Conservation (phyloP, 1,140 invertebrate genomes). For the Zaprionus africanus region DNA sequence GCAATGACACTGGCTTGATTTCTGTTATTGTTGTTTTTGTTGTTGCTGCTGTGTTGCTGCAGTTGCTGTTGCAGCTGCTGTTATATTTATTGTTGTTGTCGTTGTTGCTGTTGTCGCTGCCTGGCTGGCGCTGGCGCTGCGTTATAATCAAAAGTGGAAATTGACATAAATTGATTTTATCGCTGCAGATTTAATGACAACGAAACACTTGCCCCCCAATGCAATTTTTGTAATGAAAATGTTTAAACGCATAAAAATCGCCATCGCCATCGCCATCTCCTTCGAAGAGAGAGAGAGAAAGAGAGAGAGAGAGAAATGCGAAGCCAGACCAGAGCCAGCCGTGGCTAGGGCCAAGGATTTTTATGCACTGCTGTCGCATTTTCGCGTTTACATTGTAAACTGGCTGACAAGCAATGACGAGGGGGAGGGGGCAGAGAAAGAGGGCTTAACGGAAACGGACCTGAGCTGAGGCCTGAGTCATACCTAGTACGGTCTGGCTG, state of each 20-base stretch:
- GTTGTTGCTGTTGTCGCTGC: background rate
- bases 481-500: constrained; percentile 11
- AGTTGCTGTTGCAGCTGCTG: constrained; percentile 19
- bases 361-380: constrained; percentile 81
- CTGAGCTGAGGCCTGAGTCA: constrained; percentile 64
- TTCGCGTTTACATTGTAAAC: constrained; percentile 81
- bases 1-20: constrained; percentile 59
- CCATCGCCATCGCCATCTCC: constrained; percentile 45
- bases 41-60: constrained; percentile 22
- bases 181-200: constrained; percentile 80
- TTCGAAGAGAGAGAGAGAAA: constrained; percentile 2
- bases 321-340: background rate
- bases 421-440: background rate
- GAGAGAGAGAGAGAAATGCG: background rate
- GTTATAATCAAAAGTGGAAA: constrained; percentile 71
- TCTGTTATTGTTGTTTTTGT: constrained; percentile 35
- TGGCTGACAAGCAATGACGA: constrained; percentile 67
- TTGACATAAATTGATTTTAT: constrained; percentile 83
- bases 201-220: constrained; percentile 67
- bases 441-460: constrained; percentile 38
- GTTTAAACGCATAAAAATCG: constrained; percentile 82
- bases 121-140: constrained; percentile 28
- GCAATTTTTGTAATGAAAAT: constrained; percentile 83
- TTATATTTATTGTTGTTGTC: constrained; percentile 14
- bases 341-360: constrained; percentile 63